Percentiles rank a stretch among this genome's conserved stretches.
phyloP scores from a whole-genome alignment of 2,797 vertebrate genomes.

The Pseudomugil gertrudae region DNA sequence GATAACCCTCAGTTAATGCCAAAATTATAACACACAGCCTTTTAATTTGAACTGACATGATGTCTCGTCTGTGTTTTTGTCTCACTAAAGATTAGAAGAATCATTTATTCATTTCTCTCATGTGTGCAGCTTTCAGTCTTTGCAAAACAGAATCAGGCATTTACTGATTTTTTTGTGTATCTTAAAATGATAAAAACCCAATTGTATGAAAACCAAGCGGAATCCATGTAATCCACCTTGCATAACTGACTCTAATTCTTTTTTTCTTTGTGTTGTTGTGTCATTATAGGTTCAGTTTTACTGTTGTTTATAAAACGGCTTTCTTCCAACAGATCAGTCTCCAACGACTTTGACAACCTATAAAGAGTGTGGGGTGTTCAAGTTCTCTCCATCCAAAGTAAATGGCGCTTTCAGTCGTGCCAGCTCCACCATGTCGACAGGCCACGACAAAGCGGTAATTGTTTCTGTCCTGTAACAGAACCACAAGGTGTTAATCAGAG shows the following conservation, averaged over 20 bases:
- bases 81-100: background rate
- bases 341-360: background rate
- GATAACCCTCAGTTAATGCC: background rate
- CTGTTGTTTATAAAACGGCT: slow-evolving; percentile 9
- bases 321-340: slow-evolving; percentile 46
- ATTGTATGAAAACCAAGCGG: background rate
- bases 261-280: background rate
- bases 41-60: slow-evolving; percentile 1
- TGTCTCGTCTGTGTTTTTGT: slow-evolving; percentile 17
- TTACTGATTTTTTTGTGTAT: background rate
- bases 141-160: background rate
- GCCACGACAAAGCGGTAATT: slow-evolving; percentile 66
- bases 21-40: background rate
- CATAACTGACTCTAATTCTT: background rate
- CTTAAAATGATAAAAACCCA: background rate
- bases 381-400: slow-evolving; percentile 63
- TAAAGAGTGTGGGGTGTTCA: slow-evolving; percentile 68
- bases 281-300: too few species aligned
- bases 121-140: background rate
- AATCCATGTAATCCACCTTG: background rate
- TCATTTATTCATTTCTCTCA: background rate
- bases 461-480: background rate
- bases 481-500: background rate
- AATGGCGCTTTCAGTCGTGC: slow-evolving; percentile 44
- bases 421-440: slow-evolving; percentile 16